These are phyloP conservation scores for Varecia variegata DNA, from an alignment of 2,797 vertebrate species.

Conservation along the genomic window DNA sequence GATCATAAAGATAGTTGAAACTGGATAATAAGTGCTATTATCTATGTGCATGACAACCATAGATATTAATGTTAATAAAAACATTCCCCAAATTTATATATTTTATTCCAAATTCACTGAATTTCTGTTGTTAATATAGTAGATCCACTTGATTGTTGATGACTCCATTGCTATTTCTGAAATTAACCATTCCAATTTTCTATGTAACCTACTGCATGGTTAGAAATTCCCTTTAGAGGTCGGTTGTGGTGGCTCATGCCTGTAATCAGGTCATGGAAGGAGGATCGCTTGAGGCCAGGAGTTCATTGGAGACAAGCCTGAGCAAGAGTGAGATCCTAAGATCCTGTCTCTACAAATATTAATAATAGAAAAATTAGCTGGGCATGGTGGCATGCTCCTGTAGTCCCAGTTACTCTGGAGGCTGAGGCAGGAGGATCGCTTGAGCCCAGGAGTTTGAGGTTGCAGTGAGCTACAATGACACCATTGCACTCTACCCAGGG, in stretches of 20 bases:
- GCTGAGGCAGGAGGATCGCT: too few species aligned
- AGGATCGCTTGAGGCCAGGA: too few species aligned
- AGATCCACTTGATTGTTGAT: background rate
- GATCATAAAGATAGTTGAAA: background rate
- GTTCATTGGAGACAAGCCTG: too few species aligned
- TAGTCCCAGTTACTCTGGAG: too few species aligned
- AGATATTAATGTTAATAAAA: background rate
- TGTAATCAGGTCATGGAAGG: too few species aligned
- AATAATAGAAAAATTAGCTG: too few species aligned
- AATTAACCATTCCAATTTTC: background rate
- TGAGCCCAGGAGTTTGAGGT: too few species aligned
- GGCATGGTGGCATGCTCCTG: rapidly evolving
- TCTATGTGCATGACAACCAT: background rate
- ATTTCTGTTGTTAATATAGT: background rate
- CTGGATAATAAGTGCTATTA: background rate
- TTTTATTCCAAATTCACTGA: background rate
- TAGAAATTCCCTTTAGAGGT: background rate
- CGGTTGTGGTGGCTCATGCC: too few species aligned
- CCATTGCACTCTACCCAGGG: too few species aligned
- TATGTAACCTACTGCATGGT: background rate
- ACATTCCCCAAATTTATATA: background rate
- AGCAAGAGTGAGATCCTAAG: too few species aligned
- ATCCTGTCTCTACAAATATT: too few species aligned
- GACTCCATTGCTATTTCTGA: background rate
- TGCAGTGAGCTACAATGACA: too few species aligned